These are phyloP conservation scores for Meandrina meandrites DNA, from an alignment of 92 coral and sea anemone species.

Conservation along the genomic window DNA sequence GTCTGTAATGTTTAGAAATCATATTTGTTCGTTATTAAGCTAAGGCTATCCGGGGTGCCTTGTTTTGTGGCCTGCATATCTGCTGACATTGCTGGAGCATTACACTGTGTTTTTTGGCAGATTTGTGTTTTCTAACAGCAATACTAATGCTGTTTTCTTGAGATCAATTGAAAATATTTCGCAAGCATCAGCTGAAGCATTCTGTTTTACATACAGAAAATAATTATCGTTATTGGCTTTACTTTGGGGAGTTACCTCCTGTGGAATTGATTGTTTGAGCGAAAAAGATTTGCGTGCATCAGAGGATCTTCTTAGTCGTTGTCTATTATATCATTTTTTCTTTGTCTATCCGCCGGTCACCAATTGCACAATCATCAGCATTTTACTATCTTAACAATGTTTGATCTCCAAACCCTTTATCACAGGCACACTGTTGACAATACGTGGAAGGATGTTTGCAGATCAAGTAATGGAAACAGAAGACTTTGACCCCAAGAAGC, in stretches of 20 bases:
- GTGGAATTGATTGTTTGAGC: background rate
- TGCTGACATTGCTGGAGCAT: background rate
- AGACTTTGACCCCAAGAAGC: conserved; percentile 36
- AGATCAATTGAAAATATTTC: background rate
- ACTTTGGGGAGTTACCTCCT: background rate
- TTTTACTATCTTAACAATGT: background rate
- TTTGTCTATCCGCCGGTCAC: too few species aligned
- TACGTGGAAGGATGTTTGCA: conserved; percentile 65
- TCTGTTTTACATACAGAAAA: background rate
- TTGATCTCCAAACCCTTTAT: background rate
- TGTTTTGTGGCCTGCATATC: background rate
- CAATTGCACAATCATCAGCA: background rate
- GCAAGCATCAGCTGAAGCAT: too few species aligned
- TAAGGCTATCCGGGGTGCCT: background rate
- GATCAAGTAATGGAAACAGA: conserved; percentile 58
- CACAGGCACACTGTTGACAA: conserved; percentile 57
- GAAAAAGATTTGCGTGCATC: background rate
- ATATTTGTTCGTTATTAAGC: too few species aligned
- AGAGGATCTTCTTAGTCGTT: too few species aligned
- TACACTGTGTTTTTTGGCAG: background rate
- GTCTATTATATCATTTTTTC: background rate
- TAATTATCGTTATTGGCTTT: background rate
- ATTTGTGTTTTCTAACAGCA: background rate
- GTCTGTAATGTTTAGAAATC: background rate
- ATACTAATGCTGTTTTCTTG: background rate